phyloP scores from a whole-genome alignment of 2,797 vertebrate genomes.

The Phoebastria nigripes region DNA sequence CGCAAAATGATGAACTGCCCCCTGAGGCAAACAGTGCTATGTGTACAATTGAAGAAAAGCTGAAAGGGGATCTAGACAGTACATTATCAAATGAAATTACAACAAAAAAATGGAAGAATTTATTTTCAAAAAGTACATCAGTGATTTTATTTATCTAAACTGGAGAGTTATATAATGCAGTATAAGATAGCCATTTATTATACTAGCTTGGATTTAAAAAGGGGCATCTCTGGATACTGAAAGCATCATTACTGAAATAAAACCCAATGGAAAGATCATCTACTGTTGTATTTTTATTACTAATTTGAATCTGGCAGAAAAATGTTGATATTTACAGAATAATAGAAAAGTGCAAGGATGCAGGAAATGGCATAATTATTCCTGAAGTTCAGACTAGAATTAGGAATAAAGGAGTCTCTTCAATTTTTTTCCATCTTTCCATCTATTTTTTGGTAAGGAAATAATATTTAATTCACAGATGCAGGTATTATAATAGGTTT shows the following conservation, averaged over 20 bases:
- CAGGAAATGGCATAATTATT: neutral
- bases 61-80: neutral
- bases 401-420: neutral
- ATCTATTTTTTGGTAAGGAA: neutral
- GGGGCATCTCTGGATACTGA: neutral
- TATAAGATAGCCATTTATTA: neutral
- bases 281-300: neutral
- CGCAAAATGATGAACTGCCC: neutral
- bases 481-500: neutral
- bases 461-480: neutral
- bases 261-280: neutral
- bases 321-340: neutral
- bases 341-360: neutral
- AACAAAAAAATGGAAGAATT: neutral
- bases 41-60: neutral
- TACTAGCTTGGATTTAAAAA: neutral
- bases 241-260: neutral
- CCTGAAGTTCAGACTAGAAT: neutral
- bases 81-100: neutral
- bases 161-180: neutral
- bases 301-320: neutral
- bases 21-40: neutral
- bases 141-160: neutral
- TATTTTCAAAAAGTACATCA: neutral
- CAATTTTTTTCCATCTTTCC: neutral